Conservation (phyloP, 2,113 vertebrate genomes). For the Dermatemys mawii region DNA sequence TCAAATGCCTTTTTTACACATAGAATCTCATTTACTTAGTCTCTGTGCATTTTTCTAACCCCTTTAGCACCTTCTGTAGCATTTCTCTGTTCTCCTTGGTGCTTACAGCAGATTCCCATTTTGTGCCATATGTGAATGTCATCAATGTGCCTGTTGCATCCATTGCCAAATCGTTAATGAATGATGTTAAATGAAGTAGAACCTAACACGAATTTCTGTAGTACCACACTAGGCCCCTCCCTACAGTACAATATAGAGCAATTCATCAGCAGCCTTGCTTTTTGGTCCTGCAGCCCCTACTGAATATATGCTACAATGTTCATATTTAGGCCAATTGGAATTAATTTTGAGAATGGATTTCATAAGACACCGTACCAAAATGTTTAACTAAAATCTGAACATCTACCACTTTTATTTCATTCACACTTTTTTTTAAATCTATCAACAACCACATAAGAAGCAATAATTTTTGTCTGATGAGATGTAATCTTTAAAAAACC, state of each 20-base stretch:
- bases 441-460: not conserved
- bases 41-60: not conserved
- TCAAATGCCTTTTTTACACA: not conserved
- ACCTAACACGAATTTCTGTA: not conserved
- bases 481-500: not conserved
- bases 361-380: not conserved
- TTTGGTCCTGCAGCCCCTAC: not conserved
- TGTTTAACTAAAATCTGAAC: not conserved
- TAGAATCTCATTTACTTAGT: not conserved
- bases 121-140: not conserved
- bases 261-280: not conserved
- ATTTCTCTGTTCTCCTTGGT: not conserved
- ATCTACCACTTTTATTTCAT: not conserved
- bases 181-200: not conserved
- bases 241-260: not conserved
- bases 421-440: not conserved
- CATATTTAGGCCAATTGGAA: not conserved
- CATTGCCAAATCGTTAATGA: not conserved
- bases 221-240: not conserved
- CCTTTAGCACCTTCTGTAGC: not conserved
- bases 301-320: not conserved
- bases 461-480: not conserved
- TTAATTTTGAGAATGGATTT: not conserved
- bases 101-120: not conserved
- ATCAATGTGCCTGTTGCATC: not conserved